Base-by-base conservation (phyloP, 92 coral and sea anemone genomes). In the Palythoa heliodiscus region DNA sequence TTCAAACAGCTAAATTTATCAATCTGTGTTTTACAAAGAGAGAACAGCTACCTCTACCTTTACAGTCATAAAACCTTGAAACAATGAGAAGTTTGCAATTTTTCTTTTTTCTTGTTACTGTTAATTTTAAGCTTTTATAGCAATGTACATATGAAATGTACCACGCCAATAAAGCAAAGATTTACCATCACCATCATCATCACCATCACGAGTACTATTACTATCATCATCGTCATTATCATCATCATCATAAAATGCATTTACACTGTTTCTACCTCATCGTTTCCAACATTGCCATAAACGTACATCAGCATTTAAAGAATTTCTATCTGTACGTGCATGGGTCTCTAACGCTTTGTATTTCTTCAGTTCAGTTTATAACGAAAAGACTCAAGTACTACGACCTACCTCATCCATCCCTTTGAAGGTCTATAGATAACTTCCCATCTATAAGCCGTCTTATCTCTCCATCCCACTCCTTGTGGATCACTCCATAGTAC, bases 401-500 rank as follows among this genome's bases (percentile, higher is more conserved):
- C 9, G 50, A 43, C 84, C 78, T 77, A 96, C 99, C 96, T 89
- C 78, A 91, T 78, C 40, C 84, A 88, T 48, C 89, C 89, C 75
- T 89, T 89, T 43, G 98, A 92, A 11, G 99, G 92, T 40, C 93
- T 76, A 83, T 91, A 91, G 24, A 52, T 78, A 35, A 96, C 82
- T 35, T 90, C 92, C 93, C 95, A 96, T 81, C 93, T 81, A 78
- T 96, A 96, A 11, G 98, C 90, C 7, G 73, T 83, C 52, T 77
- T 83, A 72, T 87, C 84, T 22, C 78, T 88, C 99, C 99, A 96
- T 4, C 94, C 93, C 7, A 71, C 72, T 55, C 64, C 50, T 15
- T 73, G 81, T 43, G 86, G 88, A 71, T 96, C 93, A 39, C 86
- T 85, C 99, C 99, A 96, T 40, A 96, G 76, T 14, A 96, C 90